phyloP scores from a whole-genome alignment of 1,140 invertebrate species.

The Globodera rostochiensis region DNA sequence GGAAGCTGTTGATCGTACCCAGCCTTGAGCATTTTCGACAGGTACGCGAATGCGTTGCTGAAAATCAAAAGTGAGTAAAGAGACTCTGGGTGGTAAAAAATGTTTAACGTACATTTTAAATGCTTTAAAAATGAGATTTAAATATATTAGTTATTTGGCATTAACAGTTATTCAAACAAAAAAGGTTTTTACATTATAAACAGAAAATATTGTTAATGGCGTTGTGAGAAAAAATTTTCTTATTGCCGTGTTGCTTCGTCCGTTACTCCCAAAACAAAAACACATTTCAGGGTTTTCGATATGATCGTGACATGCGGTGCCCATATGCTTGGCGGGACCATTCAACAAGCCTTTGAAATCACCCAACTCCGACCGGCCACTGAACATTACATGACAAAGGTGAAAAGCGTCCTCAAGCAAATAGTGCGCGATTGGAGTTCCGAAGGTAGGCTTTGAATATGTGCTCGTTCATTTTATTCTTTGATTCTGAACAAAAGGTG shows the following conservation, averaged over 20 bases:
- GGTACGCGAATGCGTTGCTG: constrained; percentile 28
- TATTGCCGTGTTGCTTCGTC: not conserved
- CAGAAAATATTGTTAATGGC: not conserved
- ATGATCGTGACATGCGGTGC: constrained; percentile 37
- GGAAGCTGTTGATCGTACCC: constrained; percentile 17
- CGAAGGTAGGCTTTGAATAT: constrained; percentile 72
- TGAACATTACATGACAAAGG: constrained; percentile 74
- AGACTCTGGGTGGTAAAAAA: no score
- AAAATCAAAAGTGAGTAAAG: constrained; percentile 38
- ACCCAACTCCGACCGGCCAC: constrained; percentile 30
- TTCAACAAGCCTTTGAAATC: constrained; percentile 30
- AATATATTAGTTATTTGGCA: no score
- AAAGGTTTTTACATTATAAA: not conserved
- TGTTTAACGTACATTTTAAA: no score
- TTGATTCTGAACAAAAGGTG: constrained; percentile 20
- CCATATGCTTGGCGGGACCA: constrained; percentile 28
- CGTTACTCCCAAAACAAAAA: not conserved
- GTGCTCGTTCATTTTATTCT: constrained; percentile 18
- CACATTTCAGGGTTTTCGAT: constrained; percentile 27
- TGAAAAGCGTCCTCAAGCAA: constrained; percentile 89
- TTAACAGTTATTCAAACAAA: no score
- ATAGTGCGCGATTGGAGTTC: constrained; percentile 91
- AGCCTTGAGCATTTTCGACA: constrained; percentile 23
- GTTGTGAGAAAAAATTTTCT: not conserved
- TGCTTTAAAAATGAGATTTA: not conserved